Percentiles rank a stretch among this genome's conserved stretches.
Evolutionary conservation across 2,888 invertebrate species (phyloP).

Genomic region (Drosophila kanekoi): DNA sequence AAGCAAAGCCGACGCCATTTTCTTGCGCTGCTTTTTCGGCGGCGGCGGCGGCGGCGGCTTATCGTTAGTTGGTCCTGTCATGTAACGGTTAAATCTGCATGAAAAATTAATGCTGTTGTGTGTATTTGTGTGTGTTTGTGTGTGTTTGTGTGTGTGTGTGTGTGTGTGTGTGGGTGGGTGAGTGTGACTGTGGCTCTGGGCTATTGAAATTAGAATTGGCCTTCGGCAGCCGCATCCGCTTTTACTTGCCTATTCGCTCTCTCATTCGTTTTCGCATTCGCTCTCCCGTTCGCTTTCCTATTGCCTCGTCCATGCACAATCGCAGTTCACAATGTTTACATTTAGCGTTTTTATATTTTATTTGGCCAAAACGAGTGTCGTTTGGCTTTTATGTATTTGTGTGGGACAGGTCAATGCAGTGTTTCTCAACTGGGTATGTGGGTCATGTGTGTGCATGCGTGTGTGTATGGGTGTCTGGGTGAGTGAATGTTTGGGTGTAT

Average conservation of each 20-base stretch:
- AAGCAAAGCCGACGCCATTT: conserved; percentile 59
- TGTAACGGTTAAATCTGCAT: conserved; percentile 79
- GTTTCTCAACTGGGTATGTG: conserved; percentile 29
- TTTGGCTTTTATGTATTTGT: conserved; percentile 19
- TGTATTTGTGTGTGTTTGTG: conserved; percentile 25
- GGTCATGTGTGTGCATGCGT: conserved; percentile 18
- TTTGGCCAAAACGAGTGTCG: conserved; percentile 29
- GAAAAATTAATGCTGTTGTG: conserved; percentile 70
- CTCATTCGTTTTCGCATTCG: neutral
- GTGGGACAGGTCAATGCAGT: conserved; percentile 38
- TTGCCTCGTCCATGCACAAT: neutral
- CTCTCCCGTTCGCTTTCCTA: neutral
- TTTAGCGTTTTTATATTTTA: conserved; percentile 22
- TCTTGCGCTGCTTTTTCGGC: conserved; percentile 36
- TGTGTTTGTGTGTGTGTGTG: conserved; percentile 10
- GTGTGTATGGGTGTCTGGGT: conserved; percentile 3
- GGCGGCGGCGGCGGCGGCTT: conserved; percentile 30
- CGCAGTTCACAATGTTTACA: conserved; percentile 39
- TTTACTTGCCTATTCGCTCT: neutral
- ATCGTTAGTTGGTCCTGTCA: conserved; percentile 72
- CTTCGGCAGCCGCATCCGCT: conserved; percentile 30
- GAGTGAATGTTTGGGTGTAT: neutral
- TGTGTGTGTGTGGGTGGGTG: conserved; percentile 4
- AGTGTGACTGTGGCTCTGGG: neutral
- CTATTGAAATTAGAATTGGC: conserved; percentile 60